Percentiles rank a stretch among this genome's conserved stretches.
Conservation (phyloP, 2,888 invertebrate species). For the Macaria liturata region DNA sequence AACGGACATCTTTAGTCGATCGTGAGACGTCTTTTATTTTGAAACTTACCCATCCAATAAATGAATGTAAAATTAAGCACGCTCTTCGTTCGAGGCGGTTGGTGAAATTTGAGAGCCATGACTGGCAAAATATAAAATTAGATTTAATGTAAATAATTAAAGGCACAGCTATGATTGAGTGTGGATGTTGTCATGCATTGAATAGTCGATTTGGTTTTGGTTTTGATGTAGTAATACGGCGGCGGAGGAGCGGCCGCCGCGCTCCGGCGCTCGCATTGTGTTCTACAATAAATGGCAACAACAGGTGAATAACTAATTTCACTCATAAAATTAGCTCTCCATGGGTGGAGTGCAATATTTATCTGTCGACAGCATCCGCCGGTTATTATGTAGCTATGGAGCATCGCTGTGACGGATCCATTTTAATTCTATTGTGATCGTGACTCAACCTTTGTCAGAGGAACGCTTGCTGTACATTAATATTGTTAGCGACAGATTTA, state of each 20-base stretch:
- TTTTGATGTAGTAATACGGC: conserved; percentile 55
- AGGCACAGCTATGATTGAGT: conserved; percentile 26
- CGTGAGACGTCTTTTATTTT: conserved; percentile 62
- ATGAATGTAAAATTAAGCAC: conserved; percentile 65
- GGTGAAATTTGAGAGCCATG: conserved; percentile 52
- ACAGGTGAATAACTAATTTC: conserved; percentile 83
- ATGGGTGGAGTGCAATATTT: conserved; percentile 81
- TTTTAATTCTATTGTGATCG: conserved; percentile 48
- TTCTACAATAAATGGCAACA: conserved; percentile 80
- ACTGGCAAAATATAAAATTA: conserved; percentile 42
- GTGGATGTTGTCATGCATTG: conserved; percentile 37
- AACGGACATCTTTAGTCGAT: conserved; percentile 56
- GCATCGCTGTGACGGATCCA: conserved; percentile 58
- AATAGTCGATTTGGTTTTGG: conserved; percentile 49
- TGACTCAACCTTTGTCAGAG: conserved; percentile 29
- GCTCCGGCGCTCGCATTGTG: conserved; percentile 70
- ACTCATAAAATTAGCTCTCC: conserved; percentile 79
- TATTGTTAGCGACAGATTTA: conserved; percentile 11
- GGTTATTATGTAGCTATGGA: conserved; percentile 46
- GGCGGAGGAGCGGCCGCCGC: conserved; percentile 64
- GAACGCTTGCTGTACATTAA: conserved; percentile 14
- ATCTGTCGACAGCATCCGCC: conserved; percentile 73
- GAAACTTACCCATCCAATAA: conserved; percentile 64
- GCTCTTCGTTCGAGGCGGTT: conserved; percentile 50
- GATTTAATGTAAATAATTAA: conserved; percentile 30